Evolutionary conservation across 2,888 invertebrate genomes (phyloP).

Genomic region (Ophion ventricosus): DNA sequence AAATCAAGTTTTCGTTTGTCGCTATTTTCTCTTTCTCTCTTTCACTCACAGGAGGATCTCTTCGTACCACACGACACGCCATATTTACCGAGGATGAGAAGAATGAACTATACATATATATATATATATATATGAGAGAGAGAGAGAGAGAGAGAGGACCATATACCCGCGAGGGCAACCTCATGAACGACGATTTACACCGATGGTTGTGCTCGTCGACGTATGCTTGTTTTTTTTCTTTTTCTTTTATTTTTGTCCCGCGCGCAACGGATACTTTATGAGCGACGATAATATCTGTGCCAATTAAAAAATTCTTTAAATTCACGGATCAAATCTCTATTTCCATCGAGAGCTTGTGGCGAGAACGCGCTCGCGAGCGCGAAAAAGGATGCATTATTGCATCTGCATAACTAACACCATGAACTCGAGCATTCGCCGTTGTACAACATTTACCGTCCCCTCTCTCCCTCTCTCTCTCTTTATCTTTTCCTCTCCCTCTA

Average conservation of each 20-base stretch:
- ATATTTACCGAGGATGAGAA: conserved; percentile 63
- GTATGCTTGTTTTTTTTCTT: conserved; percentile 23
- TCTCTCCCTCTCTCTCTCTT: conserved; percentile 12
- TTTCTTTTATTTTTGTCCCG: conserved; percentile 35
- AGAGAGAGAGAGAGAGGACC: conserved; percentile 48
- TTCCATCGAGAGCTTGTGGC: conserved; percentile 67
- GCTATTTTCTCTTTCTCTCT: conserved; percentile 21
- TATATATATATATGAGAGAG: conserved; percentile 21
- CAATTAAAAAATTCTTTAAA: conserved; percentile 73
- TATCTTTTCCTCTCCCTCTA: background rate
- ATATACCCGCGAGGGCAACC: conserved; percentile 56
- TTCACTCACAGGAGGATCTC: conserved; percentile 24
- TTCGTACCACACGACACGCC: conserved; percentile 42
- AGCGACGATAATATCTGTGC: conserved; percentile 70
- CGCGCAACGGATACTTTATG: conserved; percentile 65
- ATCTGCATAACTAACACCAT: conserved; percentile 63
- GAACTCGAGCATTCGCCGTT: conserved; percentile 62
- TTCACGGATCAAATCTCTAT: conserved; percentile 72
- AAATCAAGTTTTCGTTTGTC: conserved; percentile 65
- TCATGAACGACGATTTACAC: conserved; percentile 67
- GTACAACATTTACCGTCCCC: conserved; percentile 41
- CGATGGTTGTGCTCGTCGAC: conserved; percentile 66
- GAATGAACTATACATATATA: conserved; percentile 19
- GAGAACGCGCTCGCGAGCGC: conserved; percentile 49
- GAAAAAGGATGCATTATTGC: conserved; percentile 67